Conservation (phyloP, 1,140 invertebrate species). For the Zaprionus ghesquierei region DNA sequence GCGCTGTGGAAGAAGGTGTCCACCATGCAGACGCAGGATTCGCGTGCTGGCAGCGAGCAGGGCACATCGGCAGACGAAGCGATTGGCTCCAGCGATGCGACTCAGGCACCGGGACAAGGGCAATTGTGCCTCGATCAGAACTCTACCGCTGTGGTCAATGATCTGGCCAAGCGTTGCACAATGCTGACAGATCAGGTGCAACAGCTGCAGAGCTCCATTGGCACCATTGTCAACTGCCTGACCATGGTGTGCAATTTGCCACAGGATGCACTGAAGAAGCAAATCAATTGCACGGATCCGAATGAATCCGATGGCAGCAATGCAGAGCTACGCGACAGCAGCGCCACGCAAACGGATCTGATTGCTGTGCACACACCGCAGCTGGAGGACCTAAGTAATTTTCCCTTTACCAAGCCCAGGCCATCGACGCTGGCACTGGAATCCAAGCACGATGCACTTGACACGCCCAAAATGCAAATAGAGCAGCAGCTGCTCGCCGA, state of each 20-base stretch:
- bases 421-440: conserved; percentile 77
- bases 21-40: conserved; percentile 85
- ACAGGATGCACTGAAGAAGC: conserved; percentile 74
- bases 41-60: conserved; percentile 37
- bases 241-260: conserved; percentile 84
- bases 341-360: conserved; percentile 90
- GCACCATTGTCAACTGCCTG: conserved; percentile 88
- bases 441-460: conserved; percentile 46
- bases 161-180: conserved; percentile 83
- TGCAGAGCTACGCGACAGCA: conserved; percentile 83
- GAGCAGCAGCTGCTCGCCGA: background rate
- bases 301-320: conserved; percentile 34
- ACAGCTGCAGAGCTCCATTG: conserved; percentile 89
- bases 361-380: conserved; percentile 89
- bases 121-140: conserved; percentile 70
- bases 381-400: conserved; percentile 81
- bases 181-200: conserved; percentile 86
- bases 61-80: conserved; percentile 12
- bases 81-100: background rate
- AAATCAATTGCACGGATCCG: conserved; percentile 36
- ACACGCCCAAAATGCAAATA: conserved; percentile 16
- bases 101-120: background rate
- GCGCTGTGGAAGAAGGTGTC: conserved; percentile 95
- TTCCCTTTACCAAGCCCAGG: conserved; percentile 73
- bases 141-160: conserved; percentile 81